A percentile compares a stretch with the other conserved stretches of the same genome.
These are phyloP conservation scores for Brachypterus glaber DNA, from an alignment of 2,888 invertebrate species.

Conservation along the genomic window DNA sequence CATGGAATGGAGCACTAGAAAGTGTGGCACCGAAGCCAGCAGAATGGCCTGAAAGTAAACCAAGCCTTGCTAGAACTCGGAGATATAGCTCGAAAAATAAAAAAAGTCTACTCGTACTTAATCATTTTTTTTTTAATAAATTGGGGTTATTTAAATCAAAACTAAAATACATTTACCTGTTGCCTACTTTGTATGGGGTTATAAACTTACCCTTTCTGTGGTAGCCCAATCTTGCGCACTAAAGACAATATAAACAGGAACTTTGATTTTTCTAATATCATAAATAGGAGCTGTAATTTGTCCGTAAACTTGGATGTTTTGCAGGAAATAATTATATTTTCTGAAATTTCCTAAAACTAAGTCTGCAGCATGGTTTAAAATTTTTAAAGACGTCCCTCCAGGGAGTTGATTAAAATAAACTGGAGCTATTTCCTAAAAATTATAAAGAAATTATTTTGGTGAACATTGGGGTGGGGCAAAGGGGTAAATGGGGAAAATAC, in stretches of 20 bases:
- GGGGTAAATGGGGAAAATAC: too few relatives aligned
- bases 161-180: background rate
- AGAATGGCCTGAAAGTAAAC: too few relatives aligned
- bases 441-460: background rate
- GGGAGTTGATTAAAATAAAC: constrained; percentile 36
- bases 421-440: constrained; percentile 33
- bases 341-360: constrained; percentile 39
- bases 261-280: constrained; percentile 41
- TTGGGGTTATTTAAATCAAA: background rate
- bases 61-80: too few relatives aligned
- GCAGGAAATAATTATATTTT: constrained; percentile 44
- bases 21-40: too few relatives aligned
- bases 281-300: constrained; percentile 45
- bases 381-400: constrained; percentile 35
- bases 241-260: constrained; percentile 47
- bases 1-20: too few relatives aligned
- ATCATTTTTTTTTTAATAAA: too few relatives aligned
- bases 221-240: constrained; percentile 50
- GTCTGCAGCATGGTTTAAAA: constrained; percentile 34
- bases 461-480: too few relatives aligned
- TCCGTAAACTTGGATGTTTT: constrained; percentile 43
- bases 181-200: background rate
- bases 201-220: constrained; percentile 41
- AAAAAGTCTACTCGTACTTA: too few relatives aligned
- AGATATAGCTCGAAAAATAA: too few relatives aligned